Base-by-base conservation (phyloP, 2,797 vertebrate genomes). In the Enteromius mattozi region DNA sequence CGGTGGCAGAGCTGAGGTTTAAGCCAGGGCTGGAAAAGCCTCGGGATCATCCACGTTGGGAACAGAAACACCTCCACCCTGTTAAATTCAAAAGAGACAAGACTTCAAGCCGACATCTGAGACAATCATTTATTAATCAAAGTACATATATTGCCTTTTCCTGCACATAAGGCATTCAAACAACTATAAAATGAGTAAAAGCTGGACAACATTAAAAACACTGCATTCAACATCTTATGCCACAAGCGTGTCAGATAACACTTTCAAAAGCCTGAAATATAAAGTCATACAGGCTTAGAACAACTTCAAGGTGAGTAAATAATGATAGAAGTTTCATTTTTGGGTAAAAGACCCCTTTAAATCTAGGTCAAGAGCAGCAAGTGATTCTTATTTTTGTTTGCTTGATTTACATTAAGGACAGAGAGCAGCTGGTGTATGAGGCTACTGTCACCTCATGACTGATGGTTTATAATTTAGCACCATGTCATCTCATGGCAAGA, bases 11-110 rank as follows among this genome's bases (percentile, higher is more conserved):
- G 94, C 93, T 92, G 76, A 80, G 87, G 83, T 95, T 96, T 94
- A 99, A 93, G 97, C 97, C 93, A 99, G 94, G 90, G 98, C 98
- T 89, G 98, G 98, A 94, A 99, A 99, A 92, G 98, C 98, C 95
- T 99, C 98, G 81, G 98, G 98, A 93, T 99, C 98, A 86, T 99
- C 98, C 92, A 99, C 97, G 61, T 99, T 99, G 91, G 98, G 98
- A 93, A 97, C 97, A 70, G 97, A 98, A 93, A 95, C 96, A 87
- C 96, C 98, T 35, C 94, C 90, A 21, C 96, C 96, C 98, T 99
- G 93, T 24, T 92, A 92, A 66, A 49, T 90, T 74, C 6, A 79
- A 13, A 49, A 27, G 24, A 5, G 66, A 37, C 24, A 27, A 45
- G 6, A 33, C 17, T 24, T 63, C 63, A 68, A 7, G 6, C 12